Conservation (phyloP, 1,140 invertebrate species). For the Philaenus spumarius region DNA sequence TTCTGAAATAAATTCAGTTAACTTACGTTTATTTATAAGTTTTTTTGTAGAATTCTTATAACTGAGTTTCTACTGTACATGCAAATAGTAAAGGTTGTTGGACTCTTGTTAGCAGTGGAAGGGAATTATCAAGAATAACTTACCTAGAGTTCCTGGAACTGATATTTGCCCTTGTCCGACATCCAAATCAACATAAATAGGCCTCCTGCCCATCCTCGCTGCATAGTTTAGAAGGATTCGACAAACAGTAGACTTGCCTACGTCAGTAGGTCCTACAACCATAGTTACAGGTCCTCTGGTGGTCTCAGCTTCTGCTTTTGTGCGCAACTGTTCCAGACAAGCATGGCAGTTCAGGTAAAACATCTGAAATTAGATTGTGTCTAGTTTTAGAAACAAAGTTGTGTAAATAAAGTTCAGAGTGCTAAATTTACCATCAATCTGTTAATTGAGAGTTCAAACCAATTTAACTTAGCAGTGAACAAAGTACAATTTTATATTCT, state of each 20-base stretch:
- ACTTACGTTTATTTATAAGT: too few relatives aligned
- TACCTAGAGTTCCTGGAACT: conserved; percentile 84
- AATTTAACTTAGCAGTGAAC: too few relatives aligned
- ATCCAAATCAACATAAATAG: conserved; percentile 94
- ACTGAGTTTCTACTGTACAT: too few relatives aligned
- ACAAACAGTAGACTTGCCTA: conserved; percentile 92
- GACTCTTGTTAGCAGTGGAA: too few relatives aligned
- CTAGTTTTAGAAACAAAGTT: too few relatives aligned
- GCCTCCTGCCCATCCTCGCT: conserved; percentile 73
- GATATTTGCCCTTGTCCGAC: conserved; percentile 92
- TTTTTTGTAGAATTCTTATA: too few relatives aligned
- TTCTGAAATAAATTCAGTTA: too few relatives aligned
- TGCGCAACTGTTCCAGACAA: conserved; percentile 82
- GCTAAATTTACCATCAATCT: too few relatives aligned
- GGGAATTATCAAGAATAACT: conserved; percentile 20
- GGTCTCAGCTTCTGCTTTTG: conserved; percentile 64
- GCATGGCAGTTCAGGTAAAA: conserved; percentile 93
- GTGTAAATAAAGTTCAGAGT: too few relatives aligned
- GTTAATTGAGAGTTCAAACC: too few relatives aligned
- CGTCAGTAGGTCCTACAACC: conserved; percentile 91
- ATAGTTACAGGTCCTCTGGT: conserved; percentile 76
- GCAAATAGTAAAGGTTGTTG: too few relatives aligned
- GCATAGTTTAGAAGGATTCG: conserved; percentile 91
- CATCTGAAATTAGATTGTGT: conserved; percentile 29
- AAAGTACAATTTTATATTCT: too few relatives aligned